Base-by-base conservation (phyloP, 2,797 vertebrate genomes). In the Silurus aristotelis region DNA sequence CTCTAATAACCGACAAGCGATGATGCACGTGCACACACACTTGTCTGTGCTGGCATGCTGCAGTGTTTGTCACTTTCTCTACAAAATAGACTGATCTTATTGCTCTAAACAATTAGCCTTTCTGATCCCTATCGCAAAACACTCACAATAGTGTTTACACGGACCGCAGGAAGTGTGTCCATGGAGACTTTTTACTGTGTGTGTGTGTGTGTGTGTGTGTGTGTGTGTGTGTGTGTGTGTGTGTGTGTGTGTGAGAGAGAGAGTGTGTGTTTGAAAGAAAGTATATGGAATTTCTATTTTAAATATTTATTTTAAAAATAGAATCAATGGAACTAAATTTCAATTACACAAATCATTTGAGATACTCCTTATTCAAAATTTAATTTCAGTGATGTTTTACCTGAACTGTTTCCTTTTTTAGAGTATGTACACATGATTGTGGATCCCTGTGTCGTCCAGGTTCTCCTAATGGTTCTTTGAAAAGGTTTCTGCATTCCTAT, bases 81-180 rank as follows among this genome's bases (percentile, higher is more conserved):
- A 84, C 77, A 86, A 83, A 86, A 88, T 88, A 78, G 82, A 77
- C 84, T 83, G 84, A 46, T 79, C 73, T 76, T 94, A 94, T 94
- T 94, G 90, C 92, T 91, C 92, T 89, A 92, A 93, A 95, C 94
- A 95, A 95, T 95, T 94, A 88, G 91, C 87, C 80, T 87, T 86
- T 90, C 92, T 89, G 95, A 96, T 95, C 90, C 85, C 88, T 94
- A 95, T 95, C 94, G 48, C 85, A 60, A 8, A 46, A 66, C 66
- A 46, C 61, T 89, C 91, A 95, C 94, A 95, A 96, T 95, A 93
- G 94, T 94, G 95, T 96, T 96, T 94, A 95, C 92, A 90, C 70
- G 90, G 77, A 14, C n/a, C 1, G 7, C 88, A 94, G 95, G 95
- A 96, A 96, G 89, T 60, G 88, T 90, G 90, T 93, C 92, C 91